Conservation (phyloP, 2,888 invertebrate species). For the Eulithis prunata region DNA sequence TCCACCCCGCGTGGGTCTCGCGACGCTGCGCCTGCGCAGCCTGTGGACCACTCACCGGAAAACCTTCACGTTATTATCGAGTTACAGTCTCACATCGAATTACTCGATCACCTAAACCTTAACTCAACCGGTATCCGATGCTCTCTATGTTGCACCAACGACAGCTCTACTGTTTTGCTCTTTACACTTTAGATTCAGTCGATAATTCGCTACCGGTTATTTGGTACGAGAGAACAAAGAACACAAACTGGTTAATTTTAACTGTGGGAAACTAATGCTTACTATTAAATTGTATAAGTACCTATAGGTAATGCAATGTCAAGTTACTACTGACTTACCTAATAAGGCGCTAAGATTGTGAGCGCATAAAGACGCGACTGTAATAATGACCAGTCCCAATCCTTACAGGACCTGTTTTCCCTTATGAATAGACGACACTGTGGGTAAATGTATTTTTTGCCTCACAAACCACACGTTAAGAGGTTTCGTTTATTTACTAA, state of each 20-base stretch:
- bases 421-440: conserved; percentile 40
- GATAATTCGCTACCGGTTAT: conserved; percentile 29
- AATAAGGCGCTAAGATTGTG: conserved; percentile 38
- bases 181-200: conserved; percentile 34
- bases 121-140: conserved; percentile 51
- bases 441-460: conserved; percentile 44
- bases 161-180: conserved; percentile 29
- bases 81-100: conserved; percentile 56
- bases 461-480: conserved; percentile 27
- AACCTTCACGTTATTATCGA: conserved; percentile 68
- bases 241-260: conserved; percentile 34
- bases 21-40: conserved; percentile 51
- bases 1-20: conserved; percentile 42
- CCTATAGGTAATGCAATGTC: conserved; percentile 25
- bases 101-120: conserved; percentile 62
- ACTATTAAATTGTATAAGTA: conserved; percentile 32
- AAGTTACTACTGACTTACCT: conserved; percentile 38
- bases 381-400: conserved; percentile 40
- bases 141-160: conserved; percentile 33
- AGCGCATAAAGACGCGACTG: conserved; percentile 34
- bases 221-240: conserved; percentile 26
- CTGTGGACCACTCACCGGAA: conserved; percentile 58
- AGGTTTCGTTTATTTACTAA: conserved; percentile 43
- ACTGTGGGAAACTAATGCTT: conserved; percentile 44
- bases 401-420: conserved; percentile 39